Conservation (phyloP, 2,797 vertebrate species). For the Argentina silus region DNA sequence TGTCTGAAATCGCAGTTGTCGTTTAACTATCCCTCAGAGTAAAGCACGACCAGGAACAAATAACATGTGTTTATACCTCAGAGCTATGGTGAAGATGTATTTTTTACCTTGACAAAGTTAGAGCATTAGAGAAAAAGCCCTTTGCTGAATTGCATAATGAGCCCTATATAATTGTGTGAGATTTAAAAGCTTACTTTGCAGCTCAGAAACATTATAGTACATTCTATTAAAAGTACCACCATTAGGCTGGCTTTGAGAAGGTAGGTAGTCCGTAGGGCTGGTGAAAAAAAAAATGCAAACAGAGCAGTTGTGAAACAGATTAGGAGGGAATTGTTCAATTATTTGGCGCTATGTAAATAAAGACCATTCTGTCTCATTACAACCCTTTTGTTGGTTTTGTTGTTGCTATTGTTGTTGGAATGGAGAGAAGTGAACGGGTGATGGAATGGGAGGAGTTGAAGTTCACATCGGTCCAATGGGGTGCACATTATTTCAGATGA, state of each 20-base stretch:
- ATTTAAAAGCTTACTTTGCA: constrained; percentile 65
- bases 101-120: constrained; percentile 52
- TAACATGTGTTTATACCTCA: constrained; percentile 54
- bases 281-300: constrained; percentile 47
- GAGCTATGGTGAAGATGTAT: constrained; percentile 41
- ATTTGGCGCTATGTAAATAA: neutral
- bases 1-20: constrained; percentile 49
- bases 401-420: constrained; percentile 42
- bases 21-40: constrained; percentile 55
- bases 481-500: constrained; percentile 67
- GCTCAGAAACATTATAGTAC: constrained; percentile 43
- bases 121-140: constrained; percentile 46
- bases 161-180: constrained; percentile 58
- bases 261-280: constrained; percentile 42
- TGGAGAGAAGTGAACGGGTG: constrained; percentile 36
- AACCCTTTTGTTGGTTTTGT: constrained; percentile 8
- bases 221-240: constrained; percentile 62
- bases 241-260: constrained; percentile 55
- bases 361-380: constrained; percentile 16
- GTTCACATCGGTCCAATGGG: constrained; percentile 71
- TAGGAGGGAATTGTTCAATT: constrained; percentile 31
- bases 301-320: constrained; percentile 6
- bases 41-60: constrained; percentile 52
- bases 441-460: constrained; percentile 40
- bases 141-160: constrained; percentile 71